Conservation (phyloP, 2,797 vertebrate genomes). For the Gallirallus australis region DNA sequence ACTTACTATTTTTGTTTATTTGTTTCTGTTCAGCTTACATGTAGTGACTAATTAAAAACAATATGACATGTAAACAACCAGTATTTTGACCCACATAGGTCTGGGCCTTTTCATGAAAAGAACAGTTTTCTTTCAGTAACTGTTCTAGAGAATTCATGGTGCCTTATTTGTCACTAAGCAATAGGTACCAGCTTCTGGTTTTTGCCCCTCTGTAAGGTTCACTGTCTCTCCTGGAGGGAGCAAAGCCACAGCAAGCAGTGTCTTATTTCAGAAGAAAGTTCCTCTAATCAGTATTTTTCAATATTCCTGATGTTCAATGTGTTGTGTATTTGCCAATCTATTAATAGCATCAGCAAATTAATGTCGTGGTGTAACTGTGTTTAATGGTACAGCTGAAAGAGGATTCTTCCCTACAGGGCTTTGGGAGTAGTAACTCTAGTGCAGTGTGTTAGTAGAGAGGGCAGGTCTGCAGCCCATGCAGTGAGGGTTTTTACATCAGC, state of each 20-base stretch:
- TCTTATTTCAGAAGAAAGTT: neutral
- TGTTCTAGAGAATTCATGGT: neutral
- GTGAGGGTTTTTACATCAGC: neutral
- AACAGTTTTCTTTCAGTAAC: neutral
- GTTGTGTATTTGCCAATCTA: neutral
- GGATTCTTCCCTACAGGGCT: neutral
- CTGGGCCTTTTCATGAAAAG: neutral
- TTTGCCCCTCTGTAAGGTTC: neutral
- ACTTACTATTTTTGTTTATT: neutral
- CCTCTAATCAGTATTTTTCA: neutral
- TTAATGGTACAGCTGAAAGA: neutral
- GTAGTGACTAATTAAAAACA: neutral
- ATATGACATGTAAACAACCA: neutral
- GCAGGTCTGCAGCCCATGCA: rapidly evolving
- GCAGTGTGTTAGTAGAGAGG: rapidly evolving
- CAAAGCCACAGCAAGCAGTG: neutral
- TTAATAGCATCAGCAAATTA: neutral
- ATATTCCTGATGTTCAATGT: neutral
- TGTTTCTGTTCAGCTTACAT: neutral
- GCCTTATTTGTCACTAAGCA: neutral
- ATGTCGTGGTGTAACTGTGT: neutral
- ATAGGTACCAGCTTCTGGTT: neutral
- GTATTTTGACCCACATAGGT: neutral
- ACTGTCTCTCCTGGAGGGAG: neutral
- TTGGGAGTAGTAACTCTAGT: neutral